Evolutionary conservation across 2,797 vertebrate species (phyloP), one percentile per base, ranked within the genome.

Genomic region (Coluber constrictor): DNA sequence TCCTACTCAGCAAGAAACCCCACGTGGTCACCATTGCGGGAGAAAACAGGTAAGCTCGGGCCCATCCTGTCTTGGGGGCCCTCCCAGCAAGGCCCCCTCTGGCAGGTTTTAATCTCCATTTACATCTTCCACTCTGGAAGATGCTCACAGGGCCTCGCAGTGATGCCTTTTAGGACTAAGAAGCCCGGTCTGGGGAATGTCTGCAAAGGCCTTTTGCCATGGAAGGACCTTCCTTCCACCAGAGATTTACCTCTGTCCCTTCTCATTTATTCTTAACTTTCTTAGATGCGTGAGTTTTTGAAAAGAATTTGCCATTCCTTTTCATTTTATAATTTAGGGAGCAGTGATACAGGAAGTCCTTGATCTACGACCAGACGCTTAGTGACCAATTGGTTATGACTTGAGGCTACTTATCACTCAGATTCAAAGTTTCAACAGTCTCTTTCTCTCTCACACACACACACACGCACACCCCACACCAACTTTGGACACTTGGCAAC

Each of bases 11-110:
- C 95, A 99, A 99, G 97, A 99, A 99, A 91, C 99, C 99, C 94
- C 99, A 99, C 0, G 99, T 99, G 55, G 99, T 99, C 12, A 99
- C 99, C 59, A 98, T 99, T n/a, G 98, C 98, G 54, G 99, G 99
- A 92, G 99, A 99, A 96, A 99, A 98, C 97, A 97, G 99, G 99
- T 99, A 92, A 74, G 97, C 95, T 51, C 43, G 9, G 3, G 8
- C 4, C 16, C 0, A 1, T 10, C 25, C 23, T 23, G 25, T 15
- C 32, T 13, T 11, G 25, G 23, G 32, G 4, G 2, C 16, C 57
- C 54, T 51, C 55, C 55, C 56, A 2, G 57, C 43, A 3, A n/a
- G 20, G 11, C 9, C 20, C 4, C 43, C 27, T 32, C 13, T 3
- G 6, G 27, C 13, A 29, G 86, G 54, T 6, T 32, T 32, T 11